Evolutionary conservation across 2,888 invertebrate genomes (phyloP).

Genomic region (Platynereis dumerilii): DNA sequence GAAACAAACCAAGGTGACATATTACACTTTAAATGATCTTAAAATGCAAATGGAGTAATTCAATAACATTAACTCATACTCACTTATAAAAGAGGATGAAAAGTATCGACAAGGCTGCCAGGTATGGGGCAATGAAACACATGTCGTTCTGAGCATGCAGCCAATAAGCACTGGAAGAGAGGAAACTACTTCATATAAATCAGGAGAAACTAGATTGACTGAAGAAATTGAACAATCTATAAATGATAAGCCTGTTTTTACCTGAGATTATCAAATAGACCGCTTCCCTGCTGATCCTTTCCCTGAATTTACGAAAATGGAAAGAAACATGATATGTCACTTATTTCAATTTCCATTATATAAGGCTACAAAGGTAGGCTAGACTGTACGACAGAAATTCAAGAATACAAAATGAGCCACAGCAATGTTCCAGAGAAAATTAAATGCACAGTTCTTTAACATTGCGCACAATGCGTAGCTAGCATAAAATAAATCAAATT

Average conservation of each 20-base stretch:
- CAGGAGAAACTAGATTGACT: background rate
- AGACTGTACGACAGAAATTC: no score
- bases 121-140: conserved; percentile 39
- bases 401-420: no score
- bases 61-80: background rate
- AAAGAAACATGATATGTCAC: background rate
- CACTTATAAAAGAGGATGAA: no score
- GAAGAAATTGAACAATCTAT: no score
- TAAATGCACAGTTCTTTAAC: no score
- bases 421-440: no score
- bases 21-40: background rate
- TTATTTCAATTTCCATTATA: no score
- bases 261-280: conserved; percentile 40
- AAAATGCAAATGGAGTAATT: background rate
- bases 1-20: background rate
- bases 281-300: conserved; percentile 43
- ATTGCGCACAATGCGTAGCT: no score
- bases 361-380: no score
- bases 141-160: conserved; percentile 43
- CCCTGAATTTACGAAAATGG: conserved; percentile 33
- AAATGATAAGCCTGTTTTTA: no score
- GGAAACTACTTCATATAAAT: conserved; percentile 10
- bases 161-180: conserved; percentile 45
- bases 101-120: conserved; percentile 26
- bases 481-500: no score